A percentile compares a stretch with the other conserved stretches of the same genome.
phyloP scores from a whole-genome alignment of 2,888 invertebrate genomes.

The Resseliella maxima region DNA sequence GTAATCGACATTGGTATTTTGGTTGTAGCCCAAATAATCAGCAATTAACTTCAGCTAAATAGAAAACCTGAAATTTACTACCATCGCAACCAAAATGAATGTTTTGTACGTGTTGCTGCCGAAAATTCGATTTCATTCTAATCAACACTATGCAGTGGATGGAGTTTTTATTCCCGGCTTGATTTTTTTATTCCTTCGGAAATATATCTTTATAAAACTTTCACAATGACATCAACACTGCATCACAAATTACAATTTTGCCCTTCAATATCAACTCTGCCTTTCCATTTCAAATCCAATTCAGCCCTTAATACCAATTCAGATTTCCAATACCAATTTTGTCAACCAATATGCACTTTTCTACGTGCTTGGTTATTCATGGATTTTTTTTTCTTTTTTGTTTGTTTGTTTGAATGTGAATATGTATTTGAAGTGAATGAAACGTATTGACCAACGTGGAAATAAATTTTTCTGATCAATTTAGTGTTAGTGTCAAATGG shows the following conservation, averaged over 20 bases:
- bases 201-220: not conserved
- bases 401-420: not conserved
- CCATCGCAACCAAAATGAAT: too few species aligned
- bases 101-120: slow-evolving; percentile 25
- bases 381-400: not conserved
- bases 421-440: not conserved
- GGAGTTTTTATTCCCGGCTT: not conserved
- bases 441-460: not conserved
- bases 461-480: not conserved
- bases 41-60: slow-evolving; percentile 16
- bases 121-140: not conserved
- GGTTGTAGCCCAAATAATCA: slow-evolving; percentile 42
- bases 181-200: not conserved
- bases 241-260: not conserved
- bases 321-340: too few species aligned
- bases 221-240: not conserved
- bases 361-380: not conserved
- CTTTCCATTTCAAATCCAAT: too few species aligned
- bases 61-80: not conserved
- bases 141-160: not conserved
- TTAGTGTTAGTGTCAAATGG: not conserved
- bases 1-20: slow-evolving; percentile 39
- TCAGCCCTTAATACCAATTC: too few species aligned
- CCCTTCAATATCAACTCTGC: too few species aligned
- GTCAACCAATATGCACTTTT: too few species aligned